Evolutionary conservation across 2,113 vertebrate genomes (phyloP), one percentile per base, ranked within the genome.

Genomic region (Coracopsis vasa): DNA sequence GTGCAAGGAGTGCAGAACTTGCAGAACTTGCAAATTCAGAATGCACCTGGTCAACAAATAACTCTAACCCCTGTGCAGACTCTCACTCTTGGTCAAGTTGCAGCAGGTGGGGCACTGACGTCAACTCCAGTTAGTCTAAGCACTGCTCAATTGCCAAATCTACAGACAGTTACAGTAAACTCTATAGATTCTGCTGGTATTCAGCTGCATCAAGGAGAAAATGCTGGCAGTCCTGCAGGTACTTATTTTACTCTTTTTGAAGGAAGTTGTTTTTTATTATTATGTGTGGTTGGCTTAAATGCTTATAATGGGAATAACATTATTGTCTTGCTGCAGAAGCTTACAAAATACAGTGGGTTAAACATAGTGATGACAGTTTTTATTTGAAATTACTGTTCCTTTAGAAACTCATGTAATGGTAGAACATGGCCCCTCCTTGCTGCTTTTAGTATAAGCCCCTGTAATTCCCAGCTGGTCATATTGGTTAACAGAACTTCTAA

Each of bases 1-100:
- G 99, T 99, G 94, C 99, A 99, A 97, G 99, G 99, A 83, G 99
- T 99, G 80, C 99, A 99, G 97, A 99, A 99, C 96, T 98, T 99
- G 94, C 99, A 99, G 98, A 99, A 99, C 97, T 98, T 99, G 90
- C 99, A 99, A 98, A 99, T 99, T 97, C 99, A 99, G 95, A 99
- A 99, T 95, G 98, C 99, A 44, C 98, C 98, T 82, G 98, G 99
- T 89, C 99, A 99, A 96, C 99, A 99, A 96, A 99, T 99, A 97
- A 99, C 99, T 64, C 98, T 99, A 96, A 99, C 99, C 53, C 99
- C 99, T 60, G 98, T 99, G 95, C 99, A 99, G 97, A 99, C 99
- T 41, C 98, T 99, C 93, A 99, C 99, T 28, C 98, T 99, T 97
- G 99, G 99, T 94, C 99, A 99, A 98, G 98, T 98, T 96, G 98